Conservation (phyloP, 2,797 vertebrate genomes). For the Masticophis lateralis region DNA sequence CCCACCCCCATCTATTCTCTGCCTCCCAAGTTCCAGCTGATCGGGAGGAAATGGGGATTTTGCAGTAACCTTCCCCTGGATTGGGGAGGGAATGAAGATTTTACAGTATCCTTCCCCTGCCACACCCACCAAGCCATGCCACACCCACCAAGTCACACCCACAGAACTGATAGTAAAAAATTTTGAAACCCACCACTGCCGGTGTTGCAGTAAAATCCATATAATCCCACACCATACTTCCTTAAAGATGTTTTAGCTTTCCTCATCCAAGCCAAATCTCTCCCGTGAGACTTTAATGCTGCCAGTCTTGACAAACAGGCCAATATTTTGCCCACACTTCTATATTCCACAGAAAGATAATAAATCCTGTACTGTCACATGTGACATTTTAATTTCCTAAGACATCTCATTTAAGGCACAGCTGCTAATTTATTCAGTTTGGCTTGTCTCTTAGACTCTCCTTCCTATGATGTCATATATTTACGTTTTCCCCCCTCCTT, state of each 20-base stretch:
- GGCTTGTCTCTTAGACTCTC: not conserved
- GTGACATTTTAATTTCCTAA: not conserved
- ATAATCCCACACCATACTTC: too few relatives aligned
- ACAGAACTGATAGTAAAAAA: too few relatives aligned
- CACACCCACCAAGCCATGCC: too few relatives aligned
- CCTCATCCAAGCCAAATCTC: not conserved
- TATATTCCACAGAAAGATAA: not conserved
- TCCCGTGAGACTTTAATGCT: not conserved
- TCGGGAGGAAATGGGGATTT: too few relatives aligned
- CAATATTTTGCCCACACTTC: not conserved
- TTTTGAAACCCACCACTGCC: too few relatives aligned
- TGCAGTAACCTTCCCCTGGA: too few relatives aligned
- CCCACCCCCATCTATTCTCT: too few relatives aligned
- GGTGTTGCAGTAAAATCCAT: not conserved
- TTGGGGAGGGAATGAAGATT: too few relatives aligned
- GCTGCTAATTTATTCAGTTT: not conserved
- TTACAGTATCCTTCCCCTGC: too few relatives aligned
- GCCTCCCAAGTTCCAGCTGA: too few relatives aligned
- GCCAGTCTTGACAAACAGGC: not conserved
- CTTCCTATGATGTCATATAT: not conserved
- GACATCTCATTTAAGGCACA: not conserved
- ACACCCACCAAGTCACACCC: too few relatives aligned
- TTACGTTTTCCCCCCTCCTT: not conserved
- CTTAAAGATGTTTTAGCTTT: not conserved
- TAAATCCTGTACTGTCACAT: not conserved